A percentile compares a stretch with the other conserved stretches of the same genome.
phyloP scores from a whole-genome alignment of 2,797 vertebrate genomes.

The Lagodon rhomboides region DNA sequence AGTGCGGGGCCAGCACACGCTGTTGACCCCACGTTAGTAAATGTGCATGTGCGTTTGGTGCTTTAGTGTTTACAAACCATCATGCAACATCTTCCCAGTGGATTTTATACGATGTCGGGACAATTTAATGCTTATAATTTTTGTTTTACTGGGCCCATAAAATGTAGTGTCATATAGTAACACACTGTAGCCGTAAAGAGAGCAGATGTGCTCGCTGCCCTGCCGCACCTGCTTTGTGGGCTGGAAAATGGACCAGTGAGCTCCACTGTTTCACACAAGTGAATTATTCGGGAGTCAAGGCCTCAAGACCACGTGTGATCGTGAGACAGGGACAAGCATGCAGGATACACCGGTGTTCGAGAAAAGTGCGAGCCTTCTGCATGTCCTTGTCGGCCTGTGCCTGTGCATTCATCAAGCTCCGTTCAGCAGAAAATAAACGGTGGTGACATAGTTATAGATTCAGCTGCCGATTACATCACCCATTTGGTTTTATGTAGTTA shows the following conservation, averaged over 20 bases:
- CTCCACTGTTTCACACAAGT: constrained; percentile 22
- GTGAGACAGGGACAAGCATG: not conserved
- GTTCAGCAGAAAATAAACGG: not conserved
- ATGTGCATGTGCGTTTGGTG: not conserved
- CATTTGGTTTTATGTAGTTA: constrained; percentile 33
- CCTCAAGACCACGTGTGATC: not conserved
- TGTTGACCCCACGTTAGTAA: not conserved
- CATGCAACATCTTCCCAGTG: constrained; percentile 16
- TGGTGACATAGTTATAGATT: constrained; percentile 15
- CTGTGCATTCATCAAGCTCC: not conserved
- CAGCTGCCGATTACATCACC: constrained; percentile 24
- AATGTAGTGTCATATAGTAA: constrained; percentile 47
- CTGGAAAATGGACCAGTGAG: constrained; percentile 66
- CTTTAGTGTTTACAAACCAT: constrained; percentile 27
- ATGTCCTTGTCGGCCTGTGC: not conserved
- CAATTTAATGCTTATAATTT: constrained; percentile 68
- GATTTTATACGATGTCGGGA: constrained; percentile 56
- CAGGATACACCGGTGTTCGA: not conserved
- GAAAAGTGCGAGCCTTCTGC: not conserved
- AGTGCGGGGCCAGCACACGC: not conserved
- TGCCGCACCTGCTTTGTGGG: constrained; percentile 66
- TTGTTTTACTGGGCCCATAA: constrained; percentile 65
- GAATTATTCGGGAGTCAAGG: constrained; percentile 32
- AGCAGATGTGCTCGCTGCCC: constrained; percentile 63
- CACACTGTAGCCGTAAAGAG: constrained; percentile 67